Base-by-base conservation (phyloP, 2,113 vertebrate genomes). In the Neomonachus schauinslandi region DNA sequence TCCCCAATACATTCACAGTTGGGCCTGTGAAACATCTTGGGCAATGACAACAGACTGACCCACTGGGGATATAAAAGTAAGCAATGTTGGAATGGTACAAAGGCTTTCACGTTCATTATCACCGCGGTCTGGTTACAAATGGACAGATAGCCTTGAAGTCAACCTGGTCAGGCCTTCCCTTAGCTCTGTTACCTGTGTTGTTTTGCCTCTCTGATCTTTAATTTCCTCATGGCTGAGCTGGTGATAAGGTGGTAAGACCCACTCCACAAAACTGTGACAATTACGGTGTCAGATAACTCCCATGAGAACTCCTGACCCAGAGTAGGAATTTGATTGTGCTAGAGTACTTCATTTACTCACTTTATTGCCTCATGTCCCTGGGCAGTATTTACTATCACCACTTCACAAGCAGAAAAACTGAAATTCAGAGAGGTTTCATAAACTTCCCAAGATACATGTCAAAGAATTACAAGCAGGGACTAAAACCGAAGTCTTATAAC, bases 351-450 rank as follows among this genome's bases (percentile, higher is more conserved):
- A 53, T 81, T 57, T 57, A 24, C 22, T 65, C 13, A 36, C 13
- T 67, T 36, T 22, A 46, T 51, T 28, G 24, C 39, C 67, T 93
- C 59, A 63, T 5, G 49, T 39, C 33, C 63, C 69, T 39, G 14
- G 53, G 53, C 10, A 39, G 4, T 65, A 72, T 39, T 79, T 83
- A 71, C 63, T 83, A 71, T 28, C 36, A 72, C 19, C 46, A 76
- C 1, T 46, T 65, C 31, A 65, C 3, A 93, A 24, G 83, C 31
- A 5, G 9, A 42, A 65, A 71, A 71, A 55, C 22, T 49, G 46
- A 93, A 74, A 89, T 87, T 82, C 85, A 95, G 28, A 89, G 14
- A 81, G 28, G 18, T 69, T 92, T 81, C 33, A 79, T 80, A 76
- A 85, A 94, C 28, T n/a, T 85, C 49, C 86, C 49, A 90, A 95